These are phyloP conservation scores for Stenodera caucasica DNA, from an alignment of 2,888 invertebrate species.

Conservation along the genomic window DNA sequence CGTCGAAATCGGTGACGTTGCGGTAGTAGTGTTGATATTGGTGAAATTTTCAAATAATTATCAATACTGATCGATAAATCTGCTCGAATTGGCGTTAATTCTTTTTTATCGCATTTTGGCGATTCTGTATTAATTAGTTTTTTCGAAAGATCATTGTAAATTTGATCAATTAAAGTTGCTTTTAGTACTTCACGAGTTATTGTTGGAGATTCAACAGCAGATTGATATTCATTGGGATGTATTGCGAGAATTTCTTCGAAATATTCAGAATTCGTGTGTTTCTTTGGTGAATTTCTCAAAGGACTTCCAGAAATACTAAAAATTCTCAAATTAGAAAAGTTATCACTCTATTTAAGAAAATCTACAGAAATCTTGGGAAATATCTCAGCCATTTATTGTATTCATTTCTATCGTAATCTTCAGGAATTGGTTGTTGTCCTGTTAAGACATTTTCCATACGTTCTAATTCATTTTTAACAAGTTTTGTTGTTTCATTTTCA, in stretches of 20 bases:
- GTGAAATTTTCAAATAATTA: conserved; percentile 35
- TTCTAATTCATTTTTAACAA: conserved; percentile 60
- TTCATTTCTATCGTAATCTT: conserved; percentile 60
- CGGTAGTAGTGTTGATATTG: conserved; percentile 27
- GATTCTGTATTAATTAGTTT: conserved; percentile 27
- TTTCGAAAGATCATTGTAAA: conserved; percentile 34
- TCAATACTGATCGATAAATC: conserved; percentile 32
- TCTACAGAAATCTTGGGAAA: conserved; percentile 63
- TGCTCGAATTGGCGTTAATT: conserved; percentile 26
- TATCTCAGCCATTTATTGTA: conserved; percentile 63
- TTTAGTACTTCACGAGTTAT: conserved; percentile 14
- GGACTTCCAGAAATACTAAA: conserved; percentile 10
- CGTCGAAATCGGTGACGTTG: conserved; percentile 16
- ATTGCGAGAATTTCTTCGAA: conserved; percentile 25
- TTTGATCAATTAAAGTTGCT: conserved; percentile 40
- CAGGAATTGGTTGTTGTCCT: conserved; percentile 58
- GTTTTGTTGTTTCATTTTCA: conserved; percentile 60
- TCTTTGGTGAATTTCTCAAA: not conserved
- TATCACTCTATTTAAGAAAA: not conserved
- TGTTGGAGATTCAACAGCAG: not conserved
- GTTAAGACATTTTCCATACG: conserved; percentile 62
- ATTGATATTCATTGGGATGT: conserved; percentile 18
- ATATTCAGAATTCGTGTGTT: not conserved
- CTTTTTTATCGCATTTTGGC: conserved; percentile 18
- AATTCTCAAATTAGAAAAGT: not conserved